Evolutionary conservation across 2,888 invertebrate species (phyloP), one percentile per base, ranked within the genome.

Genomic region (Subacronicta megacephala): DNA sequence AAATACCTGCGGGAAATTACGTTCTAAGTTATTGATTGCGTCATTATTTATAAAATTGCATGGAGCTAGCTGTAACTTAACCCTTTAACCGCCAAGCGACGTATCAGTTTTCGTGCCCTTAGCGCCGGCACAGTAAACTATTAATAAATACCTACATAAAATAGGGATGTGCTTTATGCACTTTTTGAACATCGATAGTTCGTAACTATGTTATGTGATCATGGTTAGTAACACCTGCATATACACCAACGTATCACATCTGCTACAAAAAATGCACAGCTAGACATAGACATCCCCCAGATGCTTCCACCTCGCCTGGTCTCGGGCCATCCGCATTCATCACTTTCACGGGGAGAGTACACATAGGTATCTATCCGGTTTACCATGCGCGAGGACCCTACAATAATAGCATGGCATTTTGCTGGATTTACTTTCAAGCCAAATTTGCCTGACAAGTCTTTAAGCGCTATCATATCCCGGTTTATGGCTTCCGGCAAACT

Each of bases 111-210:
- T 42, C 42, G 42, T 42, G 42, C 42, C 43, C 43, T 31, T 31
- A 44, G 33, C 43, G 43, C 43, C 43, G 43, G 31, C 43, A 44
- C 43, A 44, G 29, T 44, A 44, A 44, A 44, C 43, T 29, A 44
- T 12, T 31, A 44, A 44, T 44, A 44, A 44, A 44, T 44, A 44
- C 43, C 43, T 44, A 44, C 43, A 44, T 31, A 29, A 44, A 44
- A 44, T 44, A 44, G 43, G 43, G 43, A 44, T 44, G 43, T 44
- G 31, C 31, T 29, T 44, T 31, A 44, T 31, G 29, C 29, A 44
- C 29, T 44, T 44, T 44, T 44, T 44, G 31, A 44, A 44, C 43
- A 44, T 44, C 43, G 43, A 44, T 44, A 44, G 29, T 44, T 44
- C 43, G 43, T 31, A 31, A 44, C 31, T 31, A 44, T 44, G 31